phyloP scores from a whole-genome alignment of 2,888 invertebrate genomes.

The Masnerella sp. region DNA sequence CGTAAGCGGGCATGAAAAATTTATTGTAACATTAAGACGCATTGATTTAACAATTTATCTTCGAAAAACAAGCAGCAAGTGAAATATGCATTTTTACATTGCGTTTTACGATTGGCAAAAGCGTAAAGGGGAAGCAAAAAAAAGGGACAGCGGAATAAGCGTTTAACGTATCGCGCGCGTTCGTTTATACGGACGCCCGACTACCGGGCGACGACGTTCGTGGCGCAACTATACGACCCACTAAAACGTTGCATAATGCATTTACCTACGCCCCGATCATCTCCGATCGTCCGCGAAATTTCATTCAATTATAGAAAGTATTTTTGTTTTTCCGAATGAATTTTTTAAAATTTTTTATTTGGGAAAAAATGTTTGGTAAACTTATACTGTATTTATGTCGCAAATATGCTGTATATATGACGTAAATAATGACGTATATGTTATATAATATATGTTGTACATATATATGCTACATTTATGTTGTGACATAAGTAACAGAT shows the following conservation, averaged over 20 bases:
- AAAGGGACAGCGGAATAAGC: constrained; percentile 42
- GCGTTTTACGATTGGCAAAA: constrained; percentile 44
- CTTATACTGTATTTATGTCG: too few species aligned
- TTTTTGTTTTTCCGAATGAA: too few species aligned
- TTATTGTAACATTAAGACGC: constrained; percentile 51
- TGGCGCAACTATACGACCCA: constrained; percentile 76
- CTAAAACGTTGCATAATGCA: constrained; percentile 76
- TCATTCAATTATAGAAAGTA: constrained; percentile 19
- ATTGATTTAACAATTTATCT: constrained; percentile 48
- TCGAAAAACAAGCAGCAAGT: constrained; percentile 46
- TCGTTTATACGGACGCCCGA: constrained; percentile 48
- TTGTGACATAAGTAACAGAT: too few species aligned
- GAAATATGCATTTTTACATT: constrained; percentile 48
- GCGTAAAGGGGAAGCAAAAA: constrained; percentile 46
- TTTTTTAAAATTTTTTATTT: too few species aligned
- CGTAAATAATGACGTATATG: too few species aligned
- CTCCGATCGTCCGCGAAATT: constrained; percentile 53
- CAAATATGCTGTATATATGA: too few species aligned
- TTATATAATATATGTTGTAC: too few species aligned
- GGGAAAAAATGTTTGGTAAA: too few species aligned
- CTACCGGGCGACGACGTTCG: constrained; percentile 64
- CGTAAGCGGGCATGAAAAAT: constrained; percentile 38
- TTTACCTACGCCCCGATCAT: constrained; percentile 62
- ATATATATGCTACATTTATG: too few species aligned
- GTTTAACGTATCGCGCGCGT: constrained; percentile 49